Base-by-base conservation (phyloP, 2,888 invertebrate species). In the Caenorhabditis uteleia region DNA sequence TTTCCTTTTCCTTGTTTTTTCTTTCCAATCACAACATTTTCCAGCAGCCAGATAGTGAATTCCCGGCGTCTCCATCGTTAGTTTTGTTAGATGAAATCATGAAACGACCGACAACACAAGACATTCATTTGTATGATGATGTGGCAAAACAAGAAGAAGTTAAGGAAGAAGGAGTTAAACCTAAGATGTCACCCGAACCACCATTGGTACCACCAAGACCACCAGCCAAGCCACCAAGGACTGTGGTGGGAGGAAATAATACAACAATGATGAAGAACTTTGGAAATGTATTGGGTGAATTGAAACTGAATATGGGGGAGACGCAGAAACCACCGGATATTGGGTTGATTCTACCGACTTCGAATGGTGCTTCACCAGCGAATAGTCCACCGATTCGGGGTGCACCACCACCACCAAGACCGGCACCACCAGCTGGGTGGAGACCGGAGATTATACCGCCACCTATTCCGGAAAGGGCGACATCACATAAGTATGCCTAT, bases 391-490 rank as follows among this genome's bases (percentile, higher is more conserved):
- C 59, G 1, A 40, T 16, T 14, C 10, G 59, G 43, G 25, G 39
- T 18, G 59, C 59, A 0, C 58, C 51, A 12, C 51, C 58, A 0
- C 58, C 58, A n/a, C 58, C 58, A 20, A 26, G 51, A 18, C 47
- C 53, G 3, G 47, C 59, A 6, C 59, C 53, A 12, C 59, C 59
- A 18, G 8, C 43, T 10, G 57, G 64, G 33, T 64, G 64, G 64
- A 49, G 33, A 21, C 47, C 62, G 8, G 56, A 57, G 16, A 4
- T 62, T 33, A 12, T 12, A n/a, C 34, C 16, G 25, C 48, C 48
- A 21, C 16, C 31, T 10, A 31, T 54, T 14, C 60, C 60, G 8
- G 60, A 60, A 7, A 43, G 60, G 12, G 14, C 10, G 3, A 18
- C 42, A 2, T 48, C 53, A 18, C 26, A 59, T 44, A 27, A 42